phyloP scores from a whole-genome alignment of 35 echinoderm and acorn worm genomes.

The Ptychodera flava region DNA sequence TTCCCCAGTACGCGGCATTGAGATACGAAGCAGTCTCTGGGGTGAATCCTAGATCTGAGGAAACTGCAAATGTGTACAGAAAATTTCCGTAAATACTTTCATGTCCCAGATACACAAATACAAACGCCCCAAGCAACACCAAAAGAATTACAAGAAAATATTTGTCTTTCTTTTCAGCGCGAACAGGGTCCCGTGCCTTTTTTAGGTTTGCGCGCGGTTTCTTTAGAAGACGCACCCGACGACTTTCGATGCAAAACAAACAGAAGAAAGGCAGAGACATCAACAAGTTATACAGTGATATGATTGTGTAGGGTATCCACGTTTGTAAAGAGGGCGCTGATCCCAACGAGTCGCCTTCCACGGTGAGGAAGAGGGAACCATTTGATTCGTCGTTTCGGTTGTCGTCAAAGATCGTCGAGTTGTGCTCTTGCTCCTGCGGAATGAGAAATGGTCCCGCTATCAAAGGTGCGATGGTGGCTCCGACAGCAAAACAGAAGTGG shows the following conservation, averaged over 20 bases:
- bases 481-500: constrained; percentile 6
- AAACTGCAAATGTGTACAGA: not conserved
- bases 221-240: too few species aligned
- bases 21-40: not conserved
- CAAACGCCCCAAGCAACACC: not conserved
- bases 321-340: too few species aligned
- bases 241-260: too few species aligned
- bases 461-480: not conserved
- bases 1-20: not conserved
- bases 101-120: not conserved
- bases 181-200: too few species aligned
- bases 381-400: too few species aligned
- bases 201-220: too few species aligned
- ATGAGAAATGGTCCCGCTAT: constrained; percentile 8
- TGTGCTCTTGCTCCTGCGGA: too few species aligned
- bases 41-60: not conserved
- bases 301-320: not conserved
- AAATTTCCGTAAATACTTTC: not conserved
- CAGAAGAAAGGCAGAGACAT: not conserved
- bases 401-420: too few species aligned
- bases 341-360: too few species aligned
- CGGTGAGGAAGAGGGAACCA: too few species aligned
- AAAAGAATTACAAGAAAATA: not conserved
- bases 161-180: not conserved
- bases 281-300: not conserved